Evolutionary conservation across 1,140 invertebrate genomes (phyloP).

Genomic region (Drosophila pseudoobscura): DNA sequence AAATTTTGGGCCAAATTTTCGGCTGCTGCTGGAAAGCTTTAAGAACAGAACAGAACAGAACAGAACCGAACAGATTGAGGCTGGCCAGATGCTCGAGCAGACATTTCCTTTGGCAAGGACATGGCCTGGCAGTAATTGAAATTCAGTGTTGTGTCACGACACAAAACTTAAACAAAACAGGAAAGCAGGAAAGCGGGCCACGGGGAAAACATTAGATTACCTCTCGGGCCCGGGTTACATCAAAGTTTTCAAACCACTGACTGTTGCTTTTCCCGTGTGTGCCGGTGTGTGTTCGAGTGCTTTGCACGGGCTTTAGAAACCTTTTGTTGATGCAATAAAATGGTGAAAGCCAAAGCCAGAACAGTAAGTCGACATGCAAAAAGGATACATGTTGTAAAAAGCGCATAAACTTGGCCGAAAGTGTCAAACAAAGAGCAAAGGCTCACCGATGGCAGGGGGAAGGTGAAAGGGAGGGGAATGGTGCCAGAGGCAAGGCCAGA

Average conservation of each 20-base stretch:
- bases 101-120: constrained; percentile 12
- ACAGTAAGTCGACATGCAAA: constrained; percentile 68
- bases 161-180: constrained; percentile 47
- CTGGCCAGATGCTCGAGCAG: constrained; percentile 5
- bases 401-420: constrained; percentile 70
- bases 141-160: constrained; percentile 50
- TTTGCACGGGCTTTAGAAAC: constrained; percentile 45
- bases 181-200: constrained; percentile 16
- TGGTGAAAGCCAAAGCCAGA: constrained; percentile 36
- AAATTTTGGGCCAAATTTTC: constrained; percentile 60
- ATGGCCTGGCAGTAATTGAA: constrained; percentile 36
- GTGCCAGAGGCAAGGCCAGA: background rate
- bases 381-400: constrained; percentile 74
- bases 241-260: constrained; percentile 44
- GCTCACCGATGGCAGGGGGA: background rate
- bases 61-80: constrained; percentile 2
- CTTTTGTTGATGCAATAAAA: constrained; percentile 70
- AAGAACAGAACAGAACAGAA: constrained; percentile 28
- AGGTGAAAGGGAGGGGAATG: background rate
- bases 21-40: constrained; percentile 35
- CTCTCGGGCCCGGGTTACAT: constrained; percentile 29
- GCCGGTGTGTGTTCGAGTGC: constrained; percentile 1
- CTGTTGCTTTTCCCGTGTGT: constrained; percentile 2
- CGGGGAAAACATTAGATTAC: constrained; percentile 42
- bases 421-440: constrained; percentile 60